A percentile compares a stretch with the other conserved stretches of the same genome.
Evolutionary conservation across 2,888 invertebrate genomes (phyloP).

Genomic region (Drosophila mayaguana): DNA sequence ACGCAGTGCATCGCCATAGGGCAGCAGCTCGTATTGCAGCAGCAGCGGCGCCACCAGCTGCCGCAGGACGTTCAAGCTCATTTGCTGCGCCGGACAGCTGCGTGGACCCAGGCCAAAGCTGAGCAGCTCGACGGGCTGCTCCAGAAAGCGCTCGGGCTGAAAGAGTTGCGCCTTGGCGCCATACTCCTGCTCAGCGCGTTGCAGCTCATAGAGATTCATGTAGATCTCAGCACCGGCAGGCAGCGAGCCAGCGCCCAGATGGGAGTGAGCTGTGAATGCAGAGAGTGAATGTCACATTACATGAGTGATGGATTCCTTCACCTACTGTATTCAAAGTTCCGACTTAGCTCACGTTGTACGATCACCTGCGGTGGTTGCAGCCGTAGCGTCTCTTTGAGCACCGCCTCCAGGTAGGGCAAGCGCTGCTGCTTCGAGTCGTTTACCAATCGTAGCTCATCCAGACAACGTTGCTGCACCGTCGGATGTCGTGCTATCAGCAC

Average conservation of each 20-base stretch:
- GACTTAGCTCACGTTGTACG: constrained; percentile 53
- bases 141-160: constrained; percentile 61
- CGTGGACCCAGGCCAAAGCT: constrained; percentile 70
- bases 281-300: no score
- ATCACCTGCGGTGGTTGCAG: constrained; percentile 87
- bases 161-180: constrained; percentile 43
- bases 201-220: constrained; percentile 60
- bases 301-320: background rate
- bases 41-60: constrained; percentile 57
- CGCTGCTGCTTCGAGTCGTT: background rate
- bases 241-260: constrained; percentile 56
- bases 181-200: constrained; percentile 45
- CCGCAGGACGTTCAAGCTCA: constrained; percentile 57
- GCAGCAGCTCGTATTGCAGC: constrained; percentile 64
- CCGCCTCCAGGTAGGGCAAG: constrained; percentile 59
- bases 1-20: constrained; percentile 57
- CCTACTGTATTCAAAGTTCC: constrained; percentile 69
- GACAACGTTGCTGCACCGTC: constrained; percentile 57
- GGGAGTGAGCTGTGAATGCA: constrained; percentile 51
- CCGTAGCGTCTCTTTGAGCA: constrained; percentile 88
- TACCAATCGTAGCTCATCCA: constrained; percentile 42
- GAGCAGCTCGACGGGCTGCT: constrained; percentile 26
- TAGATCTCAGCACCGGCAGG: constrained; percentile 68
- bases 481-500: constrained; percentile 68
- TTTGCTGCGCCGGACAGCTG: constrained; percentile 61